These are phyloP conservation scores for Sinonovacula constricta DNA, from an alignment of 1,140 invertebrate species.

Conservation along the genomic window DNA sequence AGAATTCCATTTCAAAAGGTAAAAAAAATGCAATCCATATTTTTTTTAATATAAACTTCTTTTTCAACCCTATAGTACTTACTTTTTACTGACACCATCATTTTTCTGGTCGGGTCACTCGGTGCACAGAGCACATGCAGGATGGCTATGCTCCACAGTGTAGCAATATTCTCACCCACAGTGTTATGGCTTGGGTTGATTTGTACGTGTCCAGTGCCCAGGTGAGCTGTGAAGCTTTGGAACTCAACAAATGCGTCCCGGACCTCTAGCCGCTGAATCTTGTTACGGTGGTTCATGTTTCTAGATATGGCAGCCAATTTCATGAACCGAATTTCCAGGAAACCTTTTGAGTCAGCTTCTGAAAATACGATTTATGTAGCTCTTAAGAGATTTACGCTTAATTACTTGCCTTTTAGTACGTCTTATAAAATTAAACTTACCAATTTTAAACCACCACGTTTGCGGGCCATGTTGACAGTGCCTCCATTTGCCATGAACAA, in stretches of 20 bases:
- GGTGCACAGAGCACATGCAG: slow-evolving; percentile 38
- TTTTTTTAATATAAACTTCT: no score
- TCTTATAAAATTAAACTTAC: no score
- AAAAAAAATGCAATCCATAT: no score
- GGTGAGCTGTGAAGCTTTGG: slow-evolving; percentile 39
- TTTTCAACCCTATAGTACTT: no score
- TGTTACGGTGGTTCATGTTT: no score
- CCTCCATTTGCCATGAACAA: no score
- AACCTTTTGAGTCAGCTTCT: not conserved
- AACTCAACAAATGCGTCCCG: slow-evolving; percentile 11
- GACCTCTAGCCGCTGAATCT: slow-evolving; percentile 15
- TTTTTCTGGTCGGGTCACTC: not conserved
- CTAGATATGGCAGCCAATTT: slow-evolving; percentile 20
- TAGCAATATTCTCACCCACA: slow-evolving; percentile 24
- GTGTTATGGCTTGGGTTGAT: slow-evolving; percentile 36
- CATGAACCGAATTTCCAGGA: slow-evolving; percentile 32
- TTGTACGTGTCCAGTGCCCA: slow-evolving; percentile 6
- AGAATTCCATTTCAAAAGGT: no score
- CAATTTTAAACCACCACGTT: no score
- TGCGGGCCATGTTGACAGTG: no score
- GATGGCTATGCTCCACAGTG: slow-evolving; percentile 20
- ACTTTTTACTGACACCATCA: not conserved
- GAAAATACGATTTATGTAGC: no score
- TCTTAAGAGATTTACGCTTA: no score
- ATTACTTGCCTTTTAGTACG: no score